Evolutionary conservation across 2,113 vertebrate genomes (phyloP), one percentile per base, ranked within the genome.

Genomic region (Syngnathus floridae): DNA sequence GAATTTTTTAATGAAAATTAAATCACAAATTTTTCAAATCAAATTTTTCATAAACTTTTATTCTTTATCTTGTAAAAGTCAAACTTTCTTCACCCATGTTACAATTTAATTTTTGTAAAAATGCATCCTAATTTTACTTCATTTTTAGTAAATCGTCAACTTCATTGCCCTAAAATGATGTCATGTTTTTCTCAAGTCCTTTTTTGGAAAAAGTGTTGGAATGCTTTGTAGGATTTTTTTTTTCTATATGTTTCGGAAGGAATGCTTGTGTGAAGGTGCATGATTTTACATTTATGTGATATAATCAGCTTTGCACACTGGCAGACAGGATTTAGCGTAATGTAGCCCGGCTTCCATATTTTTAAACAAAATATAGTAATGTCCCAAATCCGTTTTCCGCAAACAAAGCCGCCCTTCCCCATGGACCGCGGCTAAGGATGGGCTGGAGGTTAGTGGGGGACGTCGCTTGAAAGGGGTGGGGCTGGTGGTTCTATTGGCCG

Each of bases 291-390:
- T 86, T 70, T 60, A 63, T 72, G 75, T 67, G 84, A 87, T 88
- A 83, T 83, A 85, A 88, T 89, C 84, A 82, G 77, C 81, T 78
- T 86, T 72, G 72, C 81, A 61, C 40, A 8, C 4, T 16, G 65
- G 74, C 65, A 82, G 79, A 84, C 65, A 78, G 71, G 85, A 85
- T 86, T 87, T 82, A 64, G 62, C 65, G 60, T 51, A 1, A 37
- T 55, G 66, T 62, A 70, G 79, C 73, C 78, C 71, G 75, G 83
- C 77, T 79, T 82, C 79, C 76, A 78, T 80, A 84, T 87, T 89
- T 86, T 70, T 71, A 84, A 81, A 77, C 79, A 85, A 88, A 89
- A 89, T 82, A 82, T 83, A 82, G 82, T 84, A 80, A 82, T 83
- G 86, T 88, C 75, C 77, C 75, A 84, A 86, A 89, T 87, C 74